Base-by-base conservation (phyloP, 2,888 invertebrate genomes). In the Athrips mouffetella region DNA sequence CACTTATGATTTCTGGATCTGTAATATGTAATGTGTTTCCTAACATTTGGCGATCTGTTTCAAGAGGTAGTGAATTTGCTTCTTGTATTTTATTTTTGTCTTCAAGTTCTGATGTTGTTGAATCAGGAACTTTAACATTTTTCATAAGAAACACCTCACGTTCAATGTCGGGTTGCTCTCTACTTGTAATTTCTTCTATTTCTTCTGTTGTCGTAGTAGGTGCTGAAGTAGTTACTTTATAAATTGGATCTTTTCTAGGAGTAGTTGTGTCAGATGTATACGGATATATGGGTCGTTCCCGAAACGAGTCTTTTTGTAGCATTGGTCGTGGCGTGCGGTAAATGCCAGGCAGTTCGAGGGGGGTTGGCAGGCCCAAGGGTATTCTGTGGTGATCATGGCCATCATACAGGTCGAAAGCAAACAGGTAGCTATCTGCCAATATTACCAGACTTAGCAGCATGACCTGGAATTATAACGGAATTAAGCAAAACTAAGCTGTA, bases 341-440 rank as follows among this genome's bases (percentile, higher is more conserved):
- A 16, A 42, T 42, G 10, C 29, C 42, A 18, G 29, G 18, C 2
- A 42, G 10, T 29, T 18, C 29, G 21, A 29, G 30, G 10, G 16
- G 29, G n/a, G 3, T 42, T 11, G 10, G 37, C 4, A 42, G 8
- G 1, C 29, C 29, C n/a, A 42, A 25, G 1, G 42, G 42, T n/a
- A 42, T 29, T 11, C 42, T 27, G 5, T 42, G 42, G n/a, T 29
- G 27, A 18, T 42, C 42, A 6, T 2, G 16, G n/a, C 27, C 27
- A 29, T 29, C 29, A n/a, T 21, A 37, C 5, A 42, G 30, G 11
- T 44, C 44, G 11, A 37, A 37, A 18, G 37, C 37, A 11, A 44
- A 44, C 2, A 44, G 30, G 31, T 21, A 44, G 30, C 44, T 31
- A 10, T 44, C 44, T 30, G 21, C 44, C 31, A 44, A 25, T 18